A percentile compares a stretch with the other conserved stretches of the same genome.
Evolutionary conservation across 1,140 invertebrate species (phyloP).

Genomic region (Cydia fagiglandana): DNA sequence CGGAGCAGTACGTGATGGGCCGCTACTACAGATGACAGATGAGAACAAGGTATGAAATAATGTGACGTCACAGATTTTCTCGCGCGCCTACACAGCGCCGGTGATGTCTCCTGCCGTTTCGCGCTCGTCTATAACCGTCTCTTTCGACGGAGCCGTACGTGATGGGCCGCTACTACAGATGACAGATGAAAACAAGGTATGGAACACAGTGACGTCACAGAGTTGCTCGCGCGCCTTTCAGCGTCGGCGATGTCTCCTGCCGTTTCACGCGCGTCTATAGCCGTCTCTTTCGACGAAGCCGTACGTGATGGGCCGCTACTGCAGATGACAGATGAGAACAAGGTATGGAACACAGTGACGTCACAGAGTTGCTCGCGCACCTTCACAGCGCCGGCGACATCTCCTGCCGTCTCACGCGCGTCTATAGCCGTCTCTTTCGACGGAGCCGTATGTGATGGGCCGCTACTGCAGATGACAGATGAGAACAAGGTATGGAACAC

Average conservation of each 20-base stretch:
- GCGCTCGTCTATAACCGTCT: too few relatives aligned
- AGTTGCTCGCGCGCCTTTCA: slow-evolving; percentile 41
- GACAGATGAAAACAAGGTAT: too few relatives aligned
- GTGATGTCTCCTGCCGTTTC: slow-evolving; percentile 64
- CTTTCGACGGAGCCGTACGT: too few relatives aligned
- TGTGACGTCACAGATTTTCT: slow-evolving; percentile 73
- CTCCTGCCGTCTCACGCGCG: slow-evolving; percentile 85
- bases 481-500: slow-evolving; percentile 54
- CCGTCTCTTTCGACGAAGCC: slow-evolving; percentile 76
- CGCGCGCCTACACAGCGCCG: slow-evolving; percentile 84
- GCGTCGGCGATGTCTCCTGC: slow-evolving; percentile 83
- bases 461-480: slow-evolving; percentile 83
- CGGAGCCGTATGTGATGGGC: slow-evolving; percentile 79
- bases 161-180: too few relatives aligned
- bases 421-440: slow-evolving; percentile 82
- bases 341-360: slow-evolving; percentile 41
- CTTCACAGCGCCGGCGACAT: slow-evolving; percentile 83
- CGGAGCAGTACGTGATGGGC: slow-evolving; percentile 79
- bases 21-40: slow-evolving; percentile 83
- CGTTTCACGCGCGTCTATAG: slow-evolving; percentile 84
- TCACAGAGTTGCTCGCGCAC: slow-evolving; percentile 83
- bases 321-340: slow-evolving; percentile 79
- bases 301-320: slow-evolving; percentile 83
- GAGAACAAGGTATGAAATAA: slow-evolving; percentile 55
- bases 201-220: too few relatives aligned